Evolutionary conservation across 2,797 vertebrate species (phyloP), one percentile per base, ranked within the genome.

Genomic region (Scomberomorus guttatus): DNA sequence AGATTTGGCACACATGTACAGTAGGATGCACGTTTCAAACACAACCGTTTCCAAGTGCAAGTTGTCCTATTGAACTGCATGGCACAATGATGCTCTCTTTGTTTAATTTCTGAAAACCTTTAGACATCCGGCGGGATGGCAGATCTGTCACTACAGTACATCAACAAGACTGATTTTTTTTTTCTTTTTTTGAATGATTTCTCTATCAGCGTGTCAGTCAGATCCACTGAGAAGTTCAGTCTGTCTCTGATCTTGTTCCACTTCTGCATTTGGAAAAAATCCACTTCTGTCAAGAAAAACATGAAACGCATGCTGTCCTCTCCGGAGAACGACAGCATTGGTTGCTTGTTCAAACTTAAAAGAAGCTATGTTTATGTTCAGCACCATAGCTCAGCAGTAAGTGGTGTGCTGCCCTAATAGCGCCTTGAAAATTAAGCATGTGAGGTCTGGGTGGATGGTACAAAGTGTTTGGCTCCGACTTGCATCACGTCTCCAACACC

Each of bases 261-360:
- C 72, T 81, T 80, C 79, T 77, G 76, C 65, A 65, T 81, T 81
- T 79, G 71, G 50, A 62, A 46, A 62, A 61, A 54, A 51, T 51
- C 25, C 66, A 74, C 46, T 78, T 78, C 84, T 69, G 78, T 81
- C 80, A 71, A 63, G 44, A 58, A 55, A 46, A 87, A 85, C 74
- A 87, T 77, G 64, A 87, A 87, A 85, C 67, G 52, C 27, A 25
- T 11, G 22, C 27, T 56, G 71, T 65, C 78, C 77, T 75, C 88
- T 88, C 76, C 24, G n/a, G 89, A 83, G 83, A 75, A 24, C 1
- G 0, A 29, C 39, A 44, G 61, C 65, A 27, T 42, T 54, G 76
- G 50, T 58, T 84, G 85, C 89, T 88, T 89, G 73, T 42, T 84
- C 39, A 39, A 34, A 86, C 50, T 75, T 75, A 44, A 86, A 82